Base-by-base conservation (phyloP, 2,888 invertebrate species). In the Neoascia interrupta region DNA sequence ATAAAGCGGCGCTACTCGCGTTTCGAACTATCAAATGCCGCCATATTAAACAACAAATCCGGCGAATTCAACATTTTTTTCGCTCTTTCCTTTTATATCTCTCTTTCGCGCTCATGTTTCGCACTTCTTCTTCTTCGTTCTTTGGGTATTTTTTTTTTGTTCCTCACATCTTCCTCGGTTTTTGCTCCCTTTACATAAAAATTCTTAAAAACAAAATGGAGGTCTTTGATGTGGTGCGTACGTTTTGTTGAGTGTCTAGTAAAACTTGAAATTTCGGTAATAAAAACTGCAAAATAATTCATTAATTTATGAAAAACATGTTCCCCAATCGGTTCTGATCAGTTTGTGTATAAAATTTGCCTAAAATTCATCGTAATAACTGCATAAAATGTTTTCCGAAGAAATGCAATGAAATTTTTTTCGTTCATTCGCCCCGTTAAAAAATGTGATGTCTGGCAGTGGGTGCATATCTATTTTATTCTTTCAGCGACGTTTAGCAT, bases 211-310 rank as follows among this genome's bases (percentile, higher is more conserved):
- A 88, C 89, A 89, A 88, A 89, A 88, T 88, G 89, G 89, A 88
- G 89, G 88, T 87, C 86, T 87, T 86, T 87, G 87, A 87, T 87
- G 86, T 88, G 86, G 88, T 88, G 88, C 88, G 88, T 89, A 86
- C 87, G 84, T 87, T 86, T 87, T 85, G 85, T 84, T 85, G 84
- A 85, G 87, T 86, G 85, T 84, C 85, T 85, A 85, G 83, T 83
- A 84, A 85, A 84, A 84, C 85, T 85, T 85, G 83, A 84, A 85
- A 84, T 87, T 86, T 86, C 86, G 88, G 86, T 86, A 85, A 84
- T 83, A 84, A 84, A 84, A 84, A 85, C 84, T 83, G 82, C 36
- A 84, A 83, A 84, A 82, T 81, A 85, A 85, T 85, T 84, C 73
- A 82, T 66, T 81, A 84, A 83, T 81, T 66, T 83, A 80, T 39